Conservation (phyloP, 2,888 invertebrate species). For the Oligia fasciuncula region DNA sequence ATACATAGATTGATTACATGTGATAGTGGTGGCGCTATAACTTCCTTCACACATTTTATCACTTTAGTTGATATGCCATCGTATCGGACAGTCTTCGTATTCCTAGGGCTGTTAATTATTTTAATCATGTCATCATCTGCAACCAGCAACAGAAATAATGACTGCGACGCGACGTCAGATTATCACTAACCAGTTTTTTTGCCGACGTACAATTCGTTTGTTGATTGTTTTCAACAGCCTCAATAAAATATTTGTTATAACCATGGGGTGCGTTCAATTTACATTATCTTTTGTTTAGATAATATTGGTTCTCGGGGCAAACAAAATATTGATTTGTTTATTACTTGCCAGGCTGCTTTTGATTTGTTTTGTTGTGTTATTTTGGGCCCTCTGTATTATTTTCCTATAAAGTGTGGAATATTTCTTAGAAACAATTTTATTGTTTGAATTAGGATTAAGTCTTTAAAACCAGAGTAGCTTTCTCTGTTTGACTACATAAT, state of each 20-base stretch:
- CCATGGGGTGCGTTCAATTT: not conserved
- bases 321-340: too few relatives aligned
- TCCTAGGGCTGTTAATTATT: not conserved
- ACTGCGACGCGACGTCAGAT: not conserved
- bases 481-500: too few relatives aligned
- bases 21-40: not conserved
- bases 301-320: too few relatives aligned
- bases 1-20: too few relatives aligned
- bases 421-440: too few relatives aligned
- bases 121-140: not conserved
- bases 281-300: not conserved
- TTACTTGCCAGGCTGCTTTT: too few relatives aligned
- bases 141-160: not conserved
- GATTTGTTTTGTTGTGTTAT: too few relatives aligned
- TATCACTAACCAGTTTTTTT: not conserved
- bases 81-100: not conserved
- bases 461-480: too few relatives aligned
- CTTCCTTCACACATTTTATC: slow-evolving; percentile 6
- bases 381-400: too few relatives aligned
- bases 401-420: too few relatives aligned
- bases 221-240: not conserved
- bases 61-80: not conserved
- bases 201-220: not conserved
- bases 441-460: too few relatives aligned
- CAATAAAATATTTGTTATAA: not conserved